phyloP scores from a whole-genome alignment of 2,888 invertebrate species.

The Mechanitis messenoides region DNA sequence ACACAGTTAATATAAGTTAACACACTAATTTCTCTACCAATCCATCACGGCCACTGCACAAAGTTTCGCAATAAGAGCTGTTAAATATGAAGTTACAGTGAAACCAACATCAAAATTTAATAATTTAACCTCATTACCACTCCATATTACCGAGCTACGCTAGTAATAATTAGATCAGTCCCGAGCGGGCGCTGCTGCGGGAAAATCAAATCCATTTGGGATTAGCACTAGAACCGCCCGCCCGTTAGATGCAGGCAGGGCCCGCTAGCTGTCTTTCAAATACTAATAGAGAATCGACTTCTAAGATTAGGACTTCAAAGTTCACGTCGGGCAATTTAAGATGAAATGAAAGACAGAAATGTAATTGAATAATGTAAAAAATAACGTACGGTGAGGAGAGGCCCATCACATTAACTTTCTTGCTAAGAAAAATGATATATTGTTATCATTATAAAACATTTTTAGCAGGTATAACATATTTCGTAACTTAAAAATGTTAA shows the following conservation, averaged over 20 bases:
- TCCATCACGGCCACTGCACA: not conserved
- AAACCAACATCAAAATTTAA: slow-evolving; percentile 19
- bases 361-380: no score
- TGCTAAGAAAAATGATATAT: no score
- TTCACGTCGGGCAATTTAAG: no score
- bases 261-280: slow-evolving; percentile 8
- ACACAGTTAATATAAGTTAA: not conserved
- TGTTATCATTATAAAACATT: no score
- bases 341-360: not conserved
- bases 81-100: slow-evolving; percentile 10
- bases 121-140: slow-evolving; percentile 26
- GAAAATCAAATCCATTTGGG: slow-evolving; percentile 23
- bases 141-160: slow-evolving; percentile 18
- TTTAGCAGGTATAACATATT: no score
- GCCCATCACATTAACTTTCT: no score
- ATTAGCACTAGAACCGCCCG: slow-evolving; percentile 21
- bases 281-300: slow-evolving; percentile 13
- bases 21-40: not conserved
- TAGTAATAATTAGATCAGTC: slow-evolving; percentile 27
- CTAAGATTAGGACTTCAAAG: not conserved
- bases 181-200: slow-evolving; percentile 22
- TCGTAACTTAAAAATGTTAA: no score
- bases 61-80: slow-evolving; percentile 2
- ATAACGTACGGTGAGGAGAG: no score
- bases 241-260: slow-evolving; percentile 1